phyloP scores from a whole-genome alignment of 2,797 vertebrate species.

The Pantherophis alleghaniensis region DNA sequence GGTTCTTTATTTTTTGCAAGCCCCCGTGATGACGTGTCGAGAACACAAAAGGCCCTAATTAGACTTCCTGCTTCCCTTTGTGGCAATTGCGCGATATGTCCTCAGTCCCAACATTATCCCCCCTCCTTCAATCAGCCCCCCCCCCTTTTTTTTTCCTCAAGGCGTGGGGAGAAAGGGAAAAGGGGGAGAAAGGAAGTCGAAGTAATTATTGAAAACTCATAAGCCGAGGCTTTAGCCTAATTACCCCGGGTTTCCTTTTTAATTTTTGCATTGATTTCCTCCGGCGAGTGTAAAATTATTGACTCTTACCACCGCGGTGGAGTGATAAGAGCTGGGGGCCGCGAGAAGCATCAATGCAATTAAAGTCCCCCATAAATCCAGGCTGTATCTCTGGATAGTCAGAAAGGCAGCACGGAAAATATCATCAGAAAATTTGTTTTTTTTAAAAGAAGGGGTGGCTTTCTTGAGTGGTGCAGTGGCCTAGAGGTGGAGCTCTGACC shows the following conservation, averaged over 20 bases:
- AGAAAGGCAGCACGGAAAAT: background rate
- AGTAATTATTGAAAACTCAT: constrained; percentile 70
- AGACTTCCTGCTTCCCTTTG: constrained; percentile 62
- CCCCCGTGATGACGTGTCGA: constrained; percentile 46
- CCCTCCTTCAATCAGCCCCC: constrained; percentile 68
- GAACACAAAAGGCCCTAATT: constrained; percentile 68
- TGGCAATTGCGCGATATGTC: constrained; percentile 60
- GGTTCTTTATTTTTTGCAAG: background rate
- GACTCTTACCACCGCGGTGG: constrained; percentile 52
- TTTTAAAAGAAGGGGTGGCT: too few relatives aligned
- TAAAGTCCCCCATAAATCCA: constrained; percentile 23
- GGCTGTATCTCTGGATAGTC: background rate
- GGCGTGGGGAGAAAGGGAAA: constrained; percentile 49
- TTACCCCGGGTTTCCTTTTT: constrained; percentile 66
- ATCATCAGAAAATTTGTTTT: accelerated
- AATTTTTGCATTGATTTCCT: constrained; percentile 69
- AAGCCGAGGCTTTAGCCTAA: constrained; percentile 70
- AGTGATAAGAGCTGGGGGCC: constrained; percentile 54
- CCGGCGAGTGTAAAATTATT: constrained; percentile 61
- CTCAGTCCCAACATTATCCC: constrained; percentile 60
- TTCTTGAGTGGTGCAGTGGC: too few relatives aligned
- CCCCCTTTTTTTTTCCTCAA: constrained; percentile 57
- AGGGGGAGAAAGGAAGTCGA: constrained; percentile 52
- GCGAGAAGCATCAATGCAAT: constrained; percentile 50
- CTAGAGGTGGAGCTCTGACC: too few relatives aligned